Percentiles rank a stretch among this genome's conserved stretches.
phyloP scores from a whole-genome alignment of 2,113 vertebrate genomes.

The Cyprinodon tularosa region DNA sequence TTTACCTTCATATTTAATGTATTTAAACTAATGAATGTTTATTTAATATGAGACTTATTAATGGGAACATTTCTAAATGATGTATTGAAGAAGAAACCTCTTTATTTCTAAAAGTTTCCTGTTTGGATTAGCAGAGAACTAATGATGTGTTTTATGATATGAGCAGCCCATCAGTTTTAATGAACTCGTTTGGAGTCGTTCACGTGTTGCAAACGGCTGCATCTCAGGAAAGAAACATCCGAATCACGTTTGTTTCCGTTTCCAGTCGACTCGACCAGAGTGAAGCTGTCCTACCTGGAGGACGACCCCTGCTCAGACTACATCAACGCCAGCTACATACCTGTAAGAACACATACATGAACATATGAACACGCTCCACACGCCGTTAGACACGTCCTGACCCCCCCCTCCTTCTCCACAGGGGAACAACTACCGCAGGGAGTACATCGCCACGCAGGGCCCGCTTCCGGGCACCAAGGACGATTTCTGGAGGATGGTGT shows the following conservation, averaged over 20 bases:
- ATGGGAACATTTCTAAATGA: no score
- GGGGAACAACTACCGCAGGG: conserved; percentile 92
- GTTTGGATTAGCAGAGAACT: neutral
- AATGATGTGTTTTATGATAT: neutral
- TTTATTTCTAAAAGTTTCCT: no score
- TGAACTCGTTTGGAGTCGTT: neutral
- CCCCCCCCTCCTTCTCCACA: conserved; percentile 48
- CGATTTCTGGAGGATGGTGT: conserved; percentile 98
- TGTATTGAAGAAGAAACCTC: no score
- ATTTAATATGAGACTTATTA: no score
- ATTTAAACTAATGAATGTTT: no score
- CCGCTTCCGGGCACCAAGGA: conserved; percentile 96
- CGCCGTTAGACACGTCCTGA: neutral
- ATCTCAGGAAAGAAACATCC: neutral
- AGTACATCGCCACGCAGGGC: conserved; percentile 95
- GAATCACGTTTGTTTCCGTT: neutral
- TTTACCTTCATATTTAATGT: no score
- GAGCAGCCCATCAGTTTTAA: neutral
- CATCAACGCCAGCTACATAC: conserved; percentile 95
- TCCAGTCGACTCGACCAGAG: conserved; percentile 91
- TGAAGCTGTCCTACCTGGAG: conserved; percentile 92
- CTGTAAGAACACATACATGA: conserved; percentile 74
- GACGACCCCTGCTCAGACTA: conserved; percentile 95
- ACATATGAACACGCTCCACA: conserved; percentile 8
- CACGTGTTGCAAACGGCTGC: neutral